Evolutionary conservation across 2,888 invertebrate species (phyloP), one percentile per base, ranked within the genome.

Genomic region (Phyllotreta striolata): DNA sequence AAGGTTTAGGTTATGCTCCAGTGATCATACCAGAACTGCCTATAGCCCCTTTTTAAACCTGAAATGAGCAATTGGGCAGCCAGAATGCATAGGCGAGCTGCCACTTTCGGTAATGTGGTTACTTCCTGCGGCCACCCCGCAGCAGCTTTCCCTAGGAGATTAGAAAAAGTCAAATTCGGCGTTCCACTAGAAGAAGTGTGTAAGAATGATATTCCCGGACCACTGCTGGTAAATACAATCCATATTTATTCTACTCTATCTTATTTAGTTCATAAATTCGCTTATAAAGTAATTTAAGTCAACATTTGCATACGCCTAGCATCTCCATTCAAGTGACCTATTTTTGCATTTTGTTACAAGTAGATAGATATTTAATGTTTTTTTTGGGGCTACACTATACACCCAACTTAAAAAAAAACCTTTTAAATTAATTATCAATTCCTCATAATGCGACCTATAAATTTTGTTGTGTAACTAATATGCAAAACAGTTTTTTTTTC

Each of bases 141-240:
- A 70, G 88, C 91, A 70, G 91, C 92, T 13, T 93, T 93, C 80
- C 92, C 93, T 7, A 85, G 93, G 74, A 86, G 93, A 78, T 84
- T 95, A 71, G 94, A 95, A 84, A 95, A 95, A 87, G 95, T 97
- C 56, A 96, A 96, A 83, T 97, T 97, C 83, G 96, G 96, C 71
- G 93, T 91, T 68, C 90, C 94, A 52, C 84, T 97, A 69, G 92
- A 92, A 75, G 94, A 95, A 86, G 95, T 96, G 69, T 95, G 96
- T 84, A 95, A 96, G 83, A 95, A 94, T 82, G 94, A 95, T 84
- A 93, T 96, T 83, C 96, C 97, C 71, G 95, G 93, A 72, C 95
- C 95, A 69, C 85, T 96, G 77, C 86, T 96, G 81, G 95, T 92
- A 84, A 88, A 88, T 87, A 66, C 63, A 59, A 72, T 79, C 77